phyloP scores from a whole-genome alignment of 2,113 vertebrate genomes.

The Myiozetetes cayanensis region DNA sequence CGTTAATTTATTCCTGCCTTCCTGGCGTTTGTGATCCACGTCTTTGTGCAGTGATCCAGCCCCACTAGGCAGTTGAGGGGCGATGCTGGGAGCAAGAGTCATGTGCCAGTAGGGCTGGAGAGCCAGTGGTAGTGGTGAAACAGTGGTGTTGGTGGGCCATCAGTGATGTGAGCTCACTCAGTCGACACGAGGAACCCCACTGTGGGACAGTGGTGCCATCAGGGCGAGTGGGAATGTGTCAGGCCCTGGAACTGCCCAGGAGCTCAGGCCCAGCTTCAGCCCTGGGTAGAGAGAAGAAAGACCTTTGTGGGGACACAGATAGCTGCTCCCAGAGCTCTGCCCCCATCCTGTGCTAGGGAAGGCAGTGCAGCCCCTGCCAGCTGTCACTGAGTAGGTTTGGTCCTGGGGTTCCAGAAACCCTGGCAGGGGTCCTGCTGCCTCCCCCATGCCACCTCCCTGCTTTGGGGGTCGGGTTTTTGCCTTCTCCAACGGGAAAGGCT shows the following conservation, averaged over 20 bases:
- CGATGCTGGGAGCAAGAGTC: neutral
- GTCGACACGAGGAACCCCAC: neutral
- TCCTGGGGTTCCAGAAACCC: neutral
- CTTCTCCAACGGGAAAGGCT: neutral
- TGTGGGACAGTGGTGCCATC: neutral
- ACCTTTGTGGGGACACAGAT: rapidly evolving
- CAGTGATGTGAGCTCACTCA: rapidly evolving
- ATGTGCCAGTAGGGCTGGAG: rapidly evolving
- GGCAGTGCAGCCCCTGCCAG: neutral
- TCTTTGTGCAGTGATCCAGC: neutral
- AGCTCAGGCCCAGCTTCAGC: neutral
- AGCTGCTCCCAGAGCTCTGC: neutral
- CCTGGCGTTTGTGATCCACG: neutral
- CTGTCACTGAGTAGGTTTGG: neutral
- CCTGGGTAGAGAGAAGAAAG: neutral
- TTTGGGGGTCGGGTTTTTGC: neutral
- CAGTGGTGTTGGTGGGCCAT: too few relatives aligned
- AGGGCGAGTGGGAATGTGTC: rapidly evolving
- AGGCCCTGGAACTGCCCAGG: neutral
- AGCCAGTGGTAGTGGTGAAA: neutral
- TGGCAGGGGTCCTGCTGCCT: neutral
- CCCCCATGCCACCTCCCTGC: rapidly evolving
- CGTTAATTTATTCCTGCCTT: neutral
- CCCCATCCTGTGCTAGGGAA: rapidly evolving
- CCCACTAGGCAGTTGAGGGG: neutral